Evolutionary conservation across 2,888 invertebrate species (phyloP).

Genomic region (Diachrysia chrysitis): DNA sequence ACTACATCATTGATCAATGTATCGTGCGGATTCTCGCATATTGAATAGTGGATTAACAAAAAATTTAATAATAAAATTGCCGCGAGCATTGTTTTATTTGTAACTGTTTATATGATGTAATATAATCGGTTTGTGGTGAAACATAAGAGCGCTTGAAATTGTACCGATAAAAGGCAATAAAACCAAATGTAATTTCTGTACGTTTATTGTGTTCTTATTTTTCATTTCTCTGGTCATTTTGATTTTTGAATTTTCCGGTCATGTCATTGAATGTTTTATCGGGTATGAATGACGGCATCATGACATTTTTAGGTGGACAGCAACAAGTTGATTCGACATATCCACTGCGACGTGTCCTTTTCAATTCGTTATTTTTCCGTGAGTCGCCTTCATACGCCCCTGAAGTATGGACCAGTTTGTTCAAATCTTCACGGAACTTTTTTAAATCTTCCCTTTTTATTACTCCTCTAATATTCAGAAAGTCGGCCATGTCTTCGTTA

Average conservation of each 20-base stretch:
- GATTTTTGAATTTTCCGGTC: conserved; percentile 49
- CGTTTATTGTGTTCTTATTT: conserved; percentile 20
- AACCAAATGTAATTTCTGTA: conserved; percentile 21
- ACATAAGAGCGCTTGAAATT: conserved; percentile 8
- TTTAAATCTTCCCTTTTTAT: conserved; percentile 59
- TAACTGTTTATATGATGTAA: not conserved
- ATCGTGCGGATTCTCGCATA: not conserved
- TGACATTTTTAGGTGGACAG: conserved; percentile 66
- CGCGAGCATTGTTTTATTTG: conserved; percentile 26
- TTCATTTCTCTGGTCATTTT: not conserved
- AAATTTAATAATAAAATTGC: conserved; percentile 19
- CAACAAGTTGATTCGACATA: conserved; percentile 64
- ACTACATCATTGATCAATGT: not conserved
- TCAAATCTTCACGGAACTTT: conserved; percentile 46
- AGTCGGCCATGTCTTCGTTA: conserved; percentile 67
- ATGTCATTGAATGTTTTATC: conserved; percentile 68
- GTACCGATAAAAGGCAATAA: conserved; percentile 36
- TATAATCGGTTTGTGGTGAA: not conserved
- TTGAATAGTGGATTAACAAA: conserved; percentile 13
- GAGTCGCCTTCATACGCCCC: not conserved
- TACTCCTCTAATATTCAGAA: conserved; percentile 68
- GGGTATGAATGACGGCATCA: conserved; percentile 77
- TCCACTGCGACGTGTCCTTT: conserved; percentile 36
- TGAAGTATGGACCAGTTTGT: conserved; percentile 2
- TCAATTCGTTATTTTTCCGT: not conserved